A percentile compares a stretch with the other conserved stretches of the same genome.
Evolutionary conservation across 2,113 vertebrate genomes (phyloP).

Genomic region (Podarcis muralis): DNA sequence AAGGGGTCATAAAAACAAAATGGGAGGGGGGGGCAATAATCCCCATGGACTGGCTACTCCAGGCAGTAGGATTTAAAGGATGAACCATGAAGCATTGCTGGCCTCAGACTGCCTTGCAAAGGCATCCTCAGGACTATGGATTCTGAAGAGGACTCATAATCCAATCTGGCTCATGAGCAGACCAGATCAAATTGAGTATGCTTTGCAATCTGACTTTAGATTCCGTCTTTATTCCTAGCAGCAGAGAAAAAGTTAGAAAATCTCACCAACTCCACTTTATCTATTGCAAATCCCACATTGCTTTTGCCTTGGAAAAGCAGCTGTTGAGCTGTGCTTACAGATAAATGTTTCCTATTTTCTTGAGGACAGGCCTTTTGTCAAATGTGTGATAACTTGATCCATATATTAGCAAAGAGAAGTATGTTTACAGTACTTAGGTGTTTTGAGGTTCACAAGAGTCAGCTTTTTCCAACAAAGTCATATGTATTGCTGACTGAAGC

Average conservation of each 20-base stretch:
- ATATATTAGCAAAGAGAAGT: conserved; percentile 40
- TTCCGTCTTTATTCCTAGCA: background rate
- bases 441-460: background rate
- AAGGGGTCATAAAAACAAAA: background rate
- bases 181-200: no score
- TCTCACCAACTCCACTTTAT: background rate
- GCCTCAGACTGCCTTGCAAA: no score
- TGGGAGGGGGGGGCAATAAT: no score
- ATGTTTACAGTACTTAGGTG: background rate
- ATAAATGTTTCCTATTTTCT: background rate
- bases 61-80: no score
- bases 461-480: conserved; percentile 37
- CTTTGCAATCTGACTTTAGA: no score
- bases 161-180: no score
- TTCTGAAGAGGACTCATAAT: no score
- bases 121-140: no score
- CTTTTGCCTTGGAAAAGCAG: background rate
- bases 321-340: background rate
- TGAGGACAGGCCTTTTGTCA: background rate
- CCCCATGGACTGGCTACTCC: no score
- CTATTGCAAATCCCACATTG: background rate
- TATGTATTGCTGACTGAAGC: conserved; percentile 35
- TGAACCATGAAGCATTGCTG: no score
- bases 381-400: background rate
- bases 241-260: background rate